Conservation (phyloP, 2,113 vertebrate genomes). For the Bubo scandiacus region DNA sequence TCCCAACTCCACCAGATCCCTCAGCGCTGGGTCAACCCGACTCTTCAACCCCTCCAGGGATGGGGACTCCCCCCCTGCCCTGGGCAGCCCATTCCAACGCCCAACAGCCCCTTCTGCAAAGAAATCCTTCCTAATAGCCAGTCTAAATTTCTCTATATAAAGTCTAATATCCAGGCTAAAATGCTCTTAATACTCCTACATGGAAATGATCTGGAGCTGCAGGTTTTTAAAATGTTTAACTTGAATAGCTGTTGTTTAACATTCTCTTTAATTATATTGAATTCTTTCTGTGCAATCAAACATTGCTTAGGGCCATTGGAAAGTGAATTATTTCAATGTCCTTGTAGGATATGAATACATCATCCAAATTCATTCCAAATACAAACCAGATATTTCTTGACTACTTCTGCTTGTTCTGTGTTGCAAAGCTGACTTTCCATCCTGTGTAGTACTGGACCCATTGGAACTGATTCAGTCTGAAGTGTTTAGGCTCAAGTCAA, state of each 20-base stretch:
- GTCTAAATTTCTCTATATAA: no score
- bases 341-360: background rate
- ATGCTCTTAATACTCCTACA: background rate
- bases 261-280: constrained; percentile 49
- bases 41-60: no score
- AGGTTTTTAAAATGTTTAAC: constrained; percentile 20
- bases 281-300: constrained; percentile 27
- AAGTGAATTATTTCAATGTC: constrained; percentile 30
- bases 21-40: no score
- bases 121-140: no score
- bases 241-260: constrained; percentile 52
- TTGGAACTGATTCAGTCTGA: background rate
- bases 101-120: no score
- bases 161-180: background rate
- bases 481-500: background rate
- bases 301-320: constrained; percentile 16
- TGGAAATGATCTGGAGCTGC: background rate
- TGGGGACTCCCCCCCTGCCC: no score
- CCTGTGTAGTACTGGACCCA: background rate
- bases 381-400: constrained; percentile 8
- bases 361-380: background rate
- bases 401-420: background rate
- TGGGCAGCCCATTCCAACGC: no score
- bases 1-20: no score
- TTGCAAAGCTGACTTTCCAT: background rate